Evolutionary conservation across 2,797 vertebrate genomes (phyloP).

Genomic region (Xyrichtys novacula): DNA sequence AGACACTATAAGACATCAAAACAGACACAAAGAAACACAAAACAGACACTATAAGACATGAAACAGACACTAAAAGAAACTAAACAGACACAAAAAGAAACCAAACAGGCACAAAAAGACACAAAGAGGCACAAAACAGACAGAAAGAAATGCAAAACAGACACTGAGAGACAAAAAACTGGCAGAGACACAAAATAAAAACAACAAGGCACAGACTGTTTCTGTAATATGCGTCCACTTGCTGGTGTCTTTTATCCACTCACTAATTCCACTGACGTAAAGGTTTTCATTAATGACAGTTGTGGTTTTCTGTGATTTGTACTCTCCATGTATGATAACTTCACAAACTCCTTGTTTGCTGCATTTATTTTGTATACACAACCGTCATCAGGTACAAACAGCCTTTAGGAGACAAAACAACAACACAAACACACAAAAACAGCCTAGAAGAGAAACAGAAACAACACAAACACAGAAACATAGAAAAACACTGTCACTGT

Average conservation of each 20-base stretch:
- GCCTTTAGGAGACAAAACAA: neutral
- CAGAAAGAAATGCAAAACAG: neutral
- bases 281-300: too few relatives aligned
- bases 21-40: neutral
- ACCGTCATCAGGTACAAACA: too few relatives aligned
- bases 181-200: too few relatives aligned
- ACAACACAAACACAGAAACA: neutral
- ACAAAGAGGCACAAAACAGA: neutral
- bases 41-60: too few relatives aligned
- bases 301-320: too few relatives aligned
- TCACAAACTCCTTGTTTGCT: too few relatives aligned
- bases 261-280: too few relatives aligned
- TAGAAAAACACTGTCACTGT: conserved; percentile 1
- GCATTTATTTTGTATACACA: too few relatives aligned
- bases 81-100: neutral
- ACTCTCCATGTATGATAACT: too few relatives aligned
- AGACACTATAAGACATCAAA: neutral
- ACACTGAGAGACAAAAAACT: neutral
- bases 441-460: neutral
- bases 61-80: neutral
- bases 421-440: neutral
- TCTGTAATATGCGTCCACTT: too few relatives aligned
- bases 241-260: too few relatives aligned
- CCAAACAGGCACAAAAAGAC: neutral
- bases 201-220: too few relatives aligned